Conservation (phyloP, 2,113 vertebrate species). For the Clarias gariepinus region DNA sequence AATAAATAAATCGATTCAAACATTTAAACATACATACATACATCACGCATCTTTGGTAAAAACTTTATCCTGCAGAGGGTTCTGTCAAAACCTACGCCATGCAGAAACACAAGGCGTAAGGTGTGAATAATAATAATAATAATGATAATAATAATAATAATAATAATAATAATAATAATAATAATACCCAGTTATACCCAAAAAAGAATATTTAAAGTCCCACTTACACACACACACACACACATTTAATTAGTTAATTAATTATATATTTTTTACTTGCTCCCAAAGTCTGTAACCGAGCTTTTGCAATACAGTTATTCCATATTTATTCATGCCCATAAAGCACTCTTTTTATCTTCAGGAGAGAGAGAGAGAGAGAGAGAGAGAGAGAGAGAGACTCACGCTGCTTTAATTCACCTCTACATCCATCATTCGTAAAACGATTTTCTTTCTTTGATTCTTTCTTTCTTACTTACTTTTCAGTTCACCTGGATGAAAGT, state of each 20-base stretch:
- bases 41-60: neutral
- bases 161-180: conserved; percentile 6
- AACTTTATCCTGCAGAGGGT: neutral
- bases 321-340: too few relatives aligned
- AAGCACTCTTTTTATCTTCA: too few relatives aligned
- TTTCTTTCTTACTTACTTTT: too few relatives aligned
- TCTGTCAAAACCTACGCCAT: neutral
- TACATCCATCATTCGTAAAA: neutral
- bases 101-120: neutral
- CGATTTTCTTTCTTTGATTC: too few relatives aligned
- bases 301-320: too few relatives aligned
- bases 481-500: neutral
- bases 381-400: neutral
- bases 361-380: neutral
- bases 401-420: neutral
- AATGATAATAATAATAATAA: conserved; percentile 6
- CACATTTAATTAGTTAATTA: too few relatives aligned
- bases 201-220: too few relatives aligned
- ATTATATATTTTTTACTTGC: too few relatives aligned
- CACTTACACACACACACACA: too few relatives aligned
- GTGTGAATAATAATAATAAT: neutral
- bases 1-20: neutral
- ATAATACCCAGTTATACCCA: neutral
- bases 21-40: neutral
- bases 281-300: too few relatives aligned